Evolutionary conservation across 2,113 vertebrate species (phyloP), one percentile per base, ranked within the genome.

Genomic region (Triplophysa tibetana): DNA sequence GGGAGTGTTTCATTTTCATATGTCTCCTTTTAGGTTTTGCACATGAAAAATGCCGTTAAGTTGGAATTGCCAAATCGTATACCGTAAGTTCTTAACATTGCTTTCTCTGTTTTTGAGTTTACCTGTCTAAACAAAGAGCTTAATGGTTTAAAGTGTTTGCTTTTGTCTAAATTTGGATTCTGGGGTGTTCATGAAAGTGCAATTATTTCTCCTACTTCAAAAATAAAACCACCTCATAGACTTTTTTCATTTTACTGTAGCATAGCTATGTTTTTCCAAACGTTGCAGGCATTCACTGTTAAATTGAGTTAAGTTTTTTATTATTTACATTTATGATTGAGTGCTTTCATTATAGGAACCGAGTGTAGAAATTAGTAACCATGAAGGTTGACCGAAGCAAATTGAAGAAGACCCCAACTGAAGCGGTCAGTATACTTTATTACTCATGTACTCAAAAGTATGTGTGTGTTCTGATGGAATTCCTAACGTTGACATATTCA

Each of bases 321-420:
- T 62, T n/a, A 58, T 54, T 38, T 33, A 8, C 50, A 1, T 54
- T 29, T 45, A 50, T 8, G 41, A 60, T n/a, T 80, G 79, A n/a
- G 6, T 74, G 6, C 64, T 85, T 82, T 85, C 4, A 83, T 45
- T 60, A 72, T 77, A 94, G 94, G 89, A 90, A 88, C 87, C 88
- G 89, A 88, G 90, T 91, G 88, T 89, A 88, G 86, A 91, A 89
- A 93, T 90, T 88, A 90, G 83, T 87, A 87, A 94, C 94, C 92
- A 98, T 98, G 96, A 98, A 98, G 93, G 96, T 98, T 83, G 96
- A 98, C 92, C 92, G 96, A 90, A 97, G 95, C 90, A 98, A 98
- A 90, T 91, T 98, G 90, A 98, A 98, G 92, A 98, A 98, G 92
- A 98, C 95, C 78, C 96, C 96, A 84, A 98, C 96, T 16, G 96